Evolutionary conservation across 1,140 invertebrate genomes (phyloP).

Genomic region (Acyrthosiphon pisum): DNA sequence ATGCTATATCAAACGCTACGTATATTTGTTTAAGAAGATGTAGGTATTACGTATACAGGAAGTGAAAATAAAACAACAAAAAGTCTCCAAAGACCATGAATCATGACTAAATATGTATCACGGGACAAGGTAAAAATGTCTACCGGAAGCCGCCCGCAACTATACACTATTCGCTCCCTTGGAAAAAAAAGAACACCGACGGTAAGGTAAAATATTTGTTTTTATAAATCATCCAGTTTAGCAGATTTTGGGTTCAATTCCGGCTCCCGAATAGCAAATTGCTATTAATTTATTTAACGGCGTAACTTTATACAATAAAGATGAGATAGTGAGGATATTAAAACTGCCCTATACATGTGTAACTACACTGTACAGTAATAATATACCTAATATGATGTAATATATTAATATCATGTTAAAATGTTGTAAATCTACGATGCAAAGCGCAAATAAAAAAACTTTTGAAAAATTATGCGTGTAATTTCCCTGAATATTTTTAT

Average conservation of each 20-base stretch:
- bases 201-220: slow-evolving; percentile 37
- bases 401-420: neutral
- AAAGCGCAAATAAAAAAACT: neutral
- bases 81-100: slow-evolving; percentile 23
- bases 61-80: neutral
- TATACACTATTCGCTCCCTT: neutral
- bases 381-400: neutral
- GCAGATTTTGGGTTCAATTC: slow-evolving; percentile 44
- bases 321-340: slow-evolving; percentile 41
- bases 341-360: slow-evolving; percentile 10
- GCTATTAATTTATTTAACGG: slow-evolving; percentile 48
- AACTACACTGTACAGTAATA: neutral
- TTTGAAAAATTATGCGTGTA: no score
- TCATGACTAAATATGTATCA: neutral
- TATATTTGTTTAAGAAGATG: slow-evolving; percentile 9
- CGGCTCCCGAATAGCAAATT: slow-evolving; percentile 38
- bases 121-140: slow-evolving; percentile 19
- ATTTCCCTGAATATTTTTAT: neutral
- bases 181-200: neutral
- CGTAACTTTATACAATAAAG: slow-evolving; percentile 40
- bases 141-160: neutral
- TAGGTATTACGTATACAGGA: neutral
- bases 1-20: neutral
- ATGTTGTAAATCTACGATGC: neutral
- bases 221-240: slow-evolving; percentile 45